Evolutionary conservation across 2,888 invertebrate species (phyloP).

Genomic region (Callosobruchus maculatus): DNA sequence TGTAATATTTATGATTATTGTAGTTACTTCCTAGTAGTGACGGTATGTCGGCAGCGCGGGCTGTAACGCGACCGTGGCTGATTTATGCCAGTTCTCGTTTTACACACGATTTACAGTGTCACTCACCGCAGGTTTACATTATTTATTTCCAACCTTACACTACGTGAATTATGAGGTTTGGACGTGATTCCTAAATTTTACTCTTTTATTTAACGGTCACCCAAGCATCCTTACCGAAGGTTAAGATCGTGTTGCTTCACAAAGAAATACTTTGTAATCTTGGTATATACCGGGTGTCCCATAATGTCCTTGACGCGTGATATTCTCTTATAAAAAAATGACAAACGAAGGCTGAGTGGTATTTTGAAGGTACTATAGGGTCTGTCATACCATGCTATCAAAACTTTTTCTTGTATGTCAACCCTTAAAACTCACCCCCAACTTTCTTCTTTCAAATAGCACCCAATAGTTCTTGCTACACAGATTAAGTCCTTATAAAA

Average conservation of each 20-base stretch:
- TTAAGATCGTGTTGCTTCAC: background rate
- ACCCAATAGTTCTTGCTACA: no score
- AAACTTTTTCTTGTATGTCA: no score
- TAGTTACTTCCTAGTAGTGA: background rate
- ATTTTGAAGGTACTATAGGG: no score
- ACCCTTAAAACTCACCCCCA: no score
- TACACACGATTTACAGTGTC: background rate
- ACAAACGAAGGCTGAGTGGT: no score
- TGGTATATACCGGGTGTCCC: no score
- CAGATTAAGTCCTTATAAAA: no score
- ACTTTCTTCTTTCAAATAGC: no score
- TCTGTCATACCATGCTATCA: no score
- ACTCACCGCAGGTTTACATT: background rate
- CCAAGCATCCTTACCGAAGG: background rate
- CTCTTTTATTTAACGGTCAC: background rate
- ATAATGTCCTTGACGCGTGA: no score
- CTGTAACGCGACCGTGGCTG: background rate
- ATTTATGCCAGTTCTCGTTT: background rate
- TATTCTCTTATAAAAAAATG: no score
- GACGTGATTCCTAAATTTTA: background rate
- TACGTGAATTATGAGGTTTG: background rate
- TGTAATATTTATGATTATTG: background rate
- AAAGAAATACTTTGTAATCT: no score
- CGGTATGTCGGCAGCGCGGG: background rate
- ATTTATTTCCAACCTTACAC: background rate